A percentile compares a stretch with the other conserved stretches of the same genome.
Evolutionary conservation across 1,140 invertebrate genomes (phyloP).

Genomic region (Bilobella aurantiaca): DNA sequence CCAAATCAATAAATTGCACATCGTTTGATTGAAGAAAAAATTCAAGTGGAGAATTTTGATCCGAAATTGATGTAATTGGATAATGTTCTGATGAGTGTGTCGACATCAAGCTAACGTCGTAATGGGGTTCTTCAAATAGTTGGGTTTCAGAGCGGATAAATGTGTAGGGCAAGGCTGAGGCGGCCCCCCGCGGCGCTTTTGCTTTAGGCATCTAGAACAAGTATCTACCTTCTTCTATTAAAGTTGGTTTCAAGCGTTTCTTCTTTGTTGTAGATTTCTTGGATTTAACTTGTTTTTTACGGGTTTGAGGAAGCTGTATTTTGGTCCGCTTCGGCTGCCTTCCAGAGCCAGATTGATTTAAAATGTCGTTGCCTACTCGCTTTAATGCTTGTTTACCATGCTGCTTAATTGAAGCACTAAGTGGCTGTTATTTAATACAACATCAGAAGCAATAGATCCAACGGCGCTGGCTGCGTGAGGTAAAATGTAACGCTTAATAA

Average conservation of each 20-base stretch:
- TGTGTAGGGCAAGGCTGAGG: background rate
- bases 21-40: constrained; percentile 39
- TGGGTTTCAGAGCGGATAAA: constrained; percentile 40
- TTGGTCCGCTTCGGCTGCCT: background rate
- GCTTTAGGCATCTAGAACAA: constrained; percentile 5
- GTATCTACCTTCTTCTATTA: background rate
- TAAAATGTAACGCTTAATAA: background rate
- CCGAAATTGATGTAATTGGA: constrained; percentile 39
- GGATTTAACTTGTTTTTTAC: background rate
- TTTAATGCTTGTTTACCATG: background rate
- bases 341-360: constrained; percentile 13
- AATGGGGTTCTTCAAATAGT: constrained; percentile 41
- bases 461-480: constrained; percentile 1
- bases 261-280: constrained; percentile 2
- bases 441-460: constrained; percentile 9
- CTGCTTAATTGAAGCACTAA: constrained; percentile 5
- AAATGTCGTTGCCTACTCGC: background rate
- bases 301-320: background rate
- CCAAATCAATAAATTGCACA: no score
- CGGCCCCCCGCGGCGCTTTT: background rate
- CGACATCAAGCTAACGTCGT: constrained; percentile 40
- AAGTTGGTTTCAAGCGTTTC: background rate
- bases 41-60: constrained; percentile 38
- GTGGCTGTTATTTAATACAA: background rate
- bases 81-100: constrained; percentile 39